phyloP scores from a whole-genome alignment of 2,113 vertebrate species.

The Mirza zaza region DNA sequence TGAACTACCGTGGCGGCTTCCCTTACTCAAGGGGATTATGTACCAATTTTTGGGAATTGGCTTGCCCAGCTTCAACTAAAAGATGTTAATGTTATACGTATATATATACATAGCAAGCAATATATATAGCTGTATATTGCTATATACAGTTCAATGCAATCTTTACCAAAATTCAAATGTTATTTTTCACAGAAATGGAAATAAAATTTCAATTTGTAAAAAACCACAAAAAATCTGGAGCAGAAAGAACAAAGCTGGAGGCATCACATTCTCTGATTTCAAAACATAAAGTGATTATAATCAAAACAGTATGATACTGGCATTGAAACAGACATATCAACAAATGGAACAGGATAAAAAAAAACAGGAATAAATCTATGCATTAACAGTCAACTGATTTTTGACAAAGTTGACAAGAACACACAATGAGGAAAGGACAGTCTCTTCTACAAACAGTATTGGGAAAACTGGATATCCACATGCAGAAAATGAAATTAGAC shows the following conservation, averaged over 20 bases:
- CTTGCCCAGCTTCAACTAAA: neutral
- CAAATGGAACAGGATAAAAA: neutral
- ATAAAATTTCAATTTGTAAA: neutral
- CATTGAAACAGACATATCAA: neutral
- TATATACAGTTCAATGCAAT: neutral
- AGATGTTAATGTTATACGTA: neutral
- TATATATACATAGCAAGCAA: no score
- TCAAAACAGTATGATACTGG: neutral
- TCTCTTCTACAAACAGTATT: neutral
- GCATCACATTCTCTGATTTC: neutral
- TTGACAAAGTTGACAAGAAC: neutral
- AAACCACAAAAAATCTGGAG: neutral
- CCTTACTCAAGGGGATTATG: neutral
- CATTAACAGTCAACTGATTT: neutral
- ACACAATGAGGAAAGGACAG: neutral
- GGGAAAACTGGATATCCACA: neutral
- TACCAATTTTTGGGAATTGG: neutral
- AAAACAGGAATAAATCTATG: neutral
- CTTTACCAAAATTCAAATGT: neutral
- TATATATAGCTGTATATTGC: no score
- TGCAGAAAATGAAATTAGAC: neutral
- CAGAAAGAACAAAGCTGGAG: neutral
- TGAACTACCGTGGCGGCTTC: neutral
- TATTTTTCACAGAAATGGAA: neutral
- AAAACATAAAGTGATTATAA: neutral